These are phyloP conservation scores for Rosalia funebris DNA, from an alignment of 2,888 invertebrate genomes.

Conservation along the genomic window DNA sequence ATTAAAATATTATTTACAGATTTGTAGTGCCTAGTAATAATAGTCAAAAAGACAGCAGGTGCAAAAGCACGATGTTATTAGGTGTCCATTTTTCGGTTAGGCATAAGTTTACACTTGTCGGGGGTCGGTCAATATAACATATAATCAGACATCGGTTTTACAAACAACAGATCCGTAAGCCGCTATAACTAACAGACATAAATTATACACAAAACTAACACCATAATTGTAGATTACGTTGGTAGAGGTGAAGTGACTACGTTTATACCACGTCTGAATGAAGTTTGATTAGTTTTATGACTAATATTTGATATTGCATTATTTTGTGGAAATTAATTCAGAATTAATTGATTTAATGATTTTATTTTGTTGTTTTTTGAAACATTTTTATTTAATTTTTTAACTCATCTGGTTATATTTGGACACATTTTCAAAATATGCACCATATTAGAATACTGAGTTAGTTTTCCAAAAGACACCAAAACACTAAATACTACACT, in stretches of 20 bases:
- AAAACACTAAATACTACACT: no score
- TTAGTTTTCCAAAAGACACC: no score
- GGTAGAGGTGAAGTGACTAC: conserved; percentile 9
- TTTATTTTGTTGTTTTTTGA: no score
- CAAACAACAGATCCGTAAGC: conserved; percentile 42
- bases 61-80: conserved; percentile 31
- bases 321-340: no score
- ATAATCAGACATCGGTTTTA: conserved; percentile 47
- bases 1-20: conserved; percentile 33
- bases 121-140: conserved; percentile 36
- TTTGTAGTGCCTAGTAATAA: conserved; percentile 27
- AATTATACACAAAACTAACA: conserved; percentile 50
- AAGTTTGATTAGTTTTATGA: no score
- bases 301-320: no score
- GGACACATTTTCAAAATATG: no score
- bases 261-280: conserved; percentile 7
- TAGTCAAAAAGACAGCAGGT: conserved; percentile 32
- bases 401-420: no score
- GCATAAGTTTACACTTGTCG: conserved; percentile 31
- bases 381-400: no score
- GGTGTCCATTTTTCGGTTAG: conserved; percentile 32
- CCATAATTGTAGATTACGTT: conserved; percentile 38
- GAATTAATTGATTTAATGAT: no score
- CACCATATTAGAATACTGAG: no score
- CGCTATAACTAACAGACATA: conserved; percentile 46